Evolutionary conservation across 64 coral and sea anemone genomes (phyloP).

Genomic region (Actinia equina): DNA sequence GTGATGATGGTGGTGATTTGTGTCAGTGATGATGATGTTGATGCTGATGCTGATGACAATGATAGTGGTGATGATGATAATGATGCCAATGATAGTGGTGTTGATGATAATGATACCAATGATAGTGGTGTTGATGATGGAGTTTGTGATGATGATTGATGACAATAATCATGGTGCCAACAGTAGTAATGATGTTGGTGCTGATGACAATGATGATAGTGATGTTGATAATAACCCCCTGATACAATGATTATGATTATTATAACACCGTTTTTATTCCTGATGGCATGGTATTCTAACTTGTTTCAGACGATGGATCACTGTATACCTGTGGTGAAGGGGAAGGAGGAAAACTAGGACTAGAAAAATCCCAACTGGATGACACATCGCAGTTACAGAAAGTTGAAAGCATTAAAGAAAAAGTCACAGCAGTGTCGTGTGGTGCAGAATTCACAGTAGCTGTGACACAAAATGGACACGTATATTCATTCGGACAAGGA

Average conservation of each 20-base stretch:
- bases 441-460: conserved; percentile 85
- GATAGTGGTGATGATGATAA: too few species aligned
- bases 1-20: too few species aligned
- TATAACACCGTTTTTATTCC: background rate
- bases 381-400: conserved; percentile 86
- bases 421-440: conserved; percentile 67
- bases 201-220: too few species aligned
- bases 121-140: too few species aligned
- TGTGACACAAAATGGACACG: conserved; percentile 69
- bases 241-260: background rate
- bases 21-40: too few species aligned
- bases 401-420: conserved; percentile 77
- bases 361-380: conserved; percentile 62
- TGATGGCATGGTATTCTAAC: background rate
- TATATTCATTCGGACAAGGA: conserved; percentile 89
- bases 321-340: conserved; percentile 87
- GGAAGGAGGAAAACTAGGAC: conserved; percentile 83
- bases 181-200: too few species aligned
- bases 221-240: background rate
- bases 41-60: too few species aligned
- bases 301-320: conserved; percentile 62
- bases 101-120: too few species aligned
- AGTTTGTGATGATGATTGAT: background rate
- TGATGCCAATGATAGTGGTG: too few species aligned
- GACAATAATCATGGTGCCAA: too few species aligned